Evolutionary conservation across 2,113 vertebrate species (phyloP).

Genomic region (Arothron firmamentum): DNA sequence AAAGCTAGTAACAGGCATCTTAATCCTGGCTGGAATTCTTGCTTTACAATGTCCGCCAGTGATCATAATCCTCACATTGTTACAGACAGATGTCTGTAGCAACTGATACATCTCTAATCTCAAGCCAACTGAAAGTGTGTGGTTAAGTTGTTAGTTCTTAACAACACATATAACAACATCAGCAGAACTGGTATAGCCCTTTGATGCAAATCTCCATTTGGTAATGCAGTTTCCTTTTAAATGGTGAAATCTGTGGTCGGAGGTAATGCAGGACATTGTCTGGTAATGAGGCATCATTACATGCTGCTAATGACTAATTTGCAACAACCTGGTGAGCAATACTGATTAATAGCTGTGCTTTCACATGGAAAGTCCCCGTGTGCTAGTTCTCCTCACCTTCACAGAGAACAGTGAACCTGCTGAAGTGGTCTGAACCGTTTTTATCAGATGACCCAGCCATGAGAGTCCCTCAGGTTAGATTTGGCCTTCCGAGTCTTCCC

Average conservation of each 20-base stretch:
- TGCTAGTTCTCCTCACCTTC: slow-evolving; percentile 41
- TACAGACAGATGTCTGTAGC: too few species aligned
- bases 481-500: slow-evolving; percentile 2
- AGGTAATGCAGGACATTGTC: slow-evolving; percentile 68
- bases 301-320: slow-evolving; percentile 71
- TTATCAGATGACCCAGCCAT: slow-evolving; percentile 3
- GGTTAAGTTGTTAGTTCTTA: too few species aligned
- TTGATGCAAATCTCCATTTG: slow-evolving; percentile 45
- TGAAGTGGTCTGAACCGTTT: slow-evolving; percentile 12
- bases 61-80: too few species aligned
- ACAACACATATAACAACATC: too few species aligned
- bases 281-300: slow-evolving; percentile 68
- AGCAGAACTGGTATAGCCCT: too few species aligned
- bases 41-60: too few species aligned
- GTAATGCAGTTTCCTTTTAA: slow-evolving; percentile 42
- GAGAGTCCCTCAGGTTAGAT: slow-evolving; percentile 4
- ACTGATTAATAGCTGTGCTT: slow-evolving; percentile 71
- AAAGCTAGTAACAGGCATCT: slow-evolving; percentile 1
- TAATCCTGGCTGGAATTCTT: neutral
- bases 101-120: too few species aligned
- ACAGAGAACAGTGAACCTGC: slow-evolving; percentile 42
- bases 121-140: too few species aligned
- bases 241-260: slow-evolving; percentile 62
- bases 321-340: slow-evolving; percentile 59
- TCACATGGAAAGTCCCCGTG: slow-evolving; percentile 51